Evolutionary conservation across 2,888 invertebrate species (phyloP).

Genomic region (Stenoptilia bipunctidactyla): DNA sequence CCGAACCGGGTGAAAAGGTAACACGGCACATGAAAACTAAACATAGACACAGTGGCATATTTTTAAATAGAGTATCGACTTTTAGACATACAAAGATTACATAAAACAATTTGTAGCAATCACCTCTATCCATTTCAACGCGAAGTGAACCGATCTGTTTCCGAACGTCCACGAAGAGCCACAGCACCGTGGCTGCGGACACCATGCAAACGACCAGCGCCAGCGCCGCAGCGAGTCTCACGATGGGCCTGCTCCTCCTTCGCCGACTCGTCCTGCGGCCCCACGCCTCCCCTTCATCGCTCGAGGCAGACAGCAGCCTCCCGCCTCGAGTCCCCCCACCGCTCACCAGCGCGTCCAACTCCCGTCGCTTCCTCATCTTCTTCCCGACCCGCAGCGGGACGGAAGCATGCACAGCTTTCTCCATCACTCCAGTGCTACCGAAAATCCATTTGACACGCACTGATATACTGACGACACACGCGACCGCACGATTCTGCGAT

Average conservation of each 20-base stretch:
- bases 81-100: no score
- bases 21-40: no score
- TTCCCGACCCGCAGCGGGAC: conserved; percentile 77
- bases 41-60: no score
- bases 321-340: conserved; percentile 59
- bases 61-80: no score
- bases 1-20: no score
- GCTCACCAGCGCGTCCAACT: conserved; percentile 79
- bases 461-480: conserved; percentile 5
- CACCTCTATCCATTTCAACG: conserved; percentile 77
- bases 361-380: conserved; percentile 83
- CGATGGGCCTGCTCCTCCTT: conserved; percentile 59
- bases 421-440: conserved; percentile 54
- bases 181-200: conserved; percentile 75
- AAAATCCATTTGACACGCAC: conserved; percentile 35
- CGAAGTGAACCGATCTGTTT: conserved; percentile 75
- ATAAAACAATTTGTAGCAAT: no score
- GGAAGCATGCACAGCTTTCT: conserved; percentile 72
- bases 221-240: conserved; percentile 72
- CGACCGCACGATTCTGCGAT: conserved; percentile 20
- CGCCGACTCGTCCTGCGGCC: conserved; percentile 41
- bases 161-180: conserved; percentile 77
- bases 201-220: conserved; percentile 74
- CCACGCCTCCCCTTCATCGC: conserved; percentile 70
- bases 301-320: conserved; percentile 74